phyloP scores from a whole-genome alignment of 2,113 vertebrate genomes.

The Cottus gobio region DNA sequence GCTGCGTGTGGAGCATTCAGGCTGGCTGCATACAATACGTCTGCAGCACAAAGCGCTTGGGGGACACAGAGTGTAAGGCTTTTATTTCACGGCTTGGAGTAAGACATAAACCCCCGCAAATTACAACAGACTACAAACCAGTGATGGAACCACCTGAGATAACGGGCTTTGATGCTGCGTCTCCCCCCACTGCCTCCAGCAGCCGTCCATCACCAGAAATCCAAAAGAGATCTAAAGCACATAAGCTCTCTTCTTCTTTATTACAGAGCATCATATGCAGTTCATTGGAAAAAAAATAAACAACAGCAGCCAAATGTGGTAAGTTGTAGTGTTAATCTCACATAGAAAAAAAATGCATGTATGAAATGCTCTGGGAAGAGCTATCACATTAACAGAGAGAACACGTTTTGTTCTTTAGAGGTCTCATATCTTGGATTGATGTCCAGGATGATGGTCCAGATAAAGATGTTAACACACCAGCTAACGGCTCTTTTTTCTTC shows the following conservation, averaged over 20 bases:
- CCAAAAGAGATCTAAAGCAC: conserved; percentile 49
- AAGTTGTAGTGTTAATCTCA: background rate
- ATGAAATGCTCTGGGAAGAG: background rate
- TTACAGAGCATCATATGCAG: conserved; percentile 12
- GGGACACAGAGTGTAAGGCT: conserved; percentile 33
- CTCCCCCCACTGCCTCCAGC: conserved; percentile 48
- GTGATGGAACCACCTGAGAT: conserved; percentile 63
- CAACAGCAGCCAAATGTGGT: background rate
- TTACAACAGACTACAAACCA: conserved; percentile 63
- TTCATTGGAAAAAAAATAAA: background rate
- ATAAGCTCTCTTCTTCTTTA: conserved; percentile 41
- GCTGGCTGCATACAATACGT: conserved; percentile 1
- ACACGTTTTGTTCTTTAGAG: background rate
- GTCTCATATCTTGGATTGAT: background rate
- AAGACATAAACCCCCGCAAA: conserved; percentile 66
- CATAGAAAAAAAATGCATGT: background rate
- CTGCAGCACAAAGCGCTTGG: conserved; percentile 32
- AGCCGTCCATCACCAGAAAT: conserved; percentile 72
- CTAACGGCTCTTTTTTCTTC: background rate
- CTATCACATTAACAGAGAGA: background rate
- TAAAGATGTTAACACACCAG: conserved; percentile 9
- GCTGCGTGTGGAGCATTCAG: background rate
- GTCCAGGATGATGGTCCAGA: conserved; percentile 22
- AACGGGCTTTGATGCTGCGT: conserved; percentile 75
- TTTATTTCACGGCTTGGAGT: conserved; percentile 66